These are phyloP conservation scores for Schizothorax lantsangensis DNA, from an alignment of 2,797 vertebrate genomes.

Conservation along the genomic window DNA sequence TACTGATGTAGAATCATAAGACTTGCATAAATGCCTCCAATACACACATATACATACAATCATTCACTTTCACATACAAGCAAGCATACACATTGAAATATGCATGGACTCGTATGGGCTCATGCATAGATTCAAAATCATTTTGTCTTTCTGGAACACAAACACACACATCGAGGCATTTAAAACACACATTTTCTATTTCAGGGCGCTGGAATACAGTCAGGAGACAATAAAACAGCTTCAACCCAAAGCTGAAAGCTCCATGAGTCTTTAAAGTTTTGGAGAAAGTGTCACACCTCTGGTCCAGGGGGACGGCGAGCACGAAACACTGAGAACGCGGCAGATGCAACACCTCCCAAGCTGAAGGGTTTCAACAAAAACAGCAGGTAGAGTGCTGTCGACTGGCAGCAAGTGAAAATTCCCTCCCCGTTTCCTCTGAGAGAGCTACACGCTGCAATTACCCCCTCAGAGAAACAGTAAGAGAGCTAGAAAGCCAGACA, in stretches of 20 bases:
- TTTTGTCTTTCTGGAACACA: constrained; percentile 5
- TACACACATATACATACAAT: background rate
- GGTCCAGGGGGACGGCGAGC: constrained; percentile 64
- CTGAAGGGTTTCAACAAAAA: constrained; percentile 68
- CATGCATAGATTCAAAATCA: background rate
- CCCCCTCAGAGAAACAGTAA: constrained; percentile 54
- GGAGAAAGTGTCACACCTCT: constrained; percentile 66
- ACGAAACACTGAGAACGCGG: constrained; percentile 65
- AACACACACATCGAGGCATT: background rate
- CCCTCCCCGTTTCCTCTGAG: constrained; percentile 63
- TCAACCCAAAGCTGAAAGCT: constrained; percentile 47
- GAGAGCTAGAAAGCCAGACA: constrained; percentile 21
- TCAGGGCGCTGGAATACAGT: constrained; percentile 25
- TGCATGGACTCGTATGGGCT: background rate
- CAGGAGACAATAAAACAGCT: constrained; percentile 49
- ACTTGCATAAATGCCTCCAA: too few species aligned
- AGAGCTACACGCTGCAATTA: constrained; percentile 64
- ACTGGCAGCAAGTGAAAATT: constrained; percentile 67
- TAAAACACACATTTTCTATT: constrained; percentile 35
- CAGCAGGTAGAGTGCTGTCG: constrained; percentile 66
- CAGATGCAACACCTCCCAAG: constrained; percentile 69
- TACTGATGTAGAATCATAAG: background rate
- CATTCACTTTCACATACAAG: background rate
- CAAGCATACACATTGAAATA: background rate
- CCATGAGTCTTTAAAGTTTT: constrained; percentile 64